A percentile compares a stretch with the other conserved stretches of the same genome.
Conservation (phyloP, 2,113 vertebrate species). For the Lepus timidus region DNA sequence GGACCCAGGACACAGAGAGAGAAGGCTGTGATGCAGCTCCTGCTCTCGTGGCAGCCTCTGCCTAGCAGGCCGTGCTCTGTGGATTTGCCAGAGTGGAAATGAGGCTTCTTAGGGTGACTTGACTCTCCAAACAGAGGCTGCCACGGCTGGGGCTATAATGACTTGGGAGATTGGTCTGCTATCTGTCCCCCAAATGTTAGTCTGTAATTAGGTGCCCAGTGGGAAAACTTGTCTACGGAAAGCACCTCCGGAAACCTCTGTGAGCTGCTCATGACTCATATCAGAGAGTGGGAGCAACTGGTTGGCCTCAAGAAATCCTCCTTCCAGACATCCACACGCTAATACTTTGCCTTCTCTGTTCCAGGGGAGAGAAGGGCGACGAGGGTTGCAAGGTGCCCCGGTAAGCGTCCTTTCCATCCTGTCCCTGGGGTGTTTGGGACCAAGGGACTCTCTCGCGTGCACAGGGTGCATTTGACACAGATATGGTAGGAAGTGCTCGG, state of each 20-base stretch:
- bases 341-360: slow-evolving; percentile 41
- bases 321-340: neutral
- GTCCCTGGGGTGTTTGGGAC: neutral
- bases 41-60: neutral
- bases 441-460: neutral
- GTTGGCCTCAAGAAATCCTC: neutral
- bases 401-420: slow-evolving; percentile 47
- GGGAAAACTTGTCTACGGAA: neutral
- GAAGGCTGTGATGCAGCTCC: neutral
- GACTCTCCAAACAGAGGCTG: neutral
- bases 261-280: neutral
- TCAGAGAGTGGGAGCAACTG: neutral
- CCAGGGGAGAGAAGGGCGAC: slow-evolving; percentile 77
- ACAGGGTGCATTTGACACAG: neutral
- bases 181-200: slow-evolving; percentile 52
- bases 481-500: neutral
- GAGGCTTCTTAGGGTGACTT: neutral
- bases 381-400: slow-evolving; percentile 63
- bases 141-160: neutral
- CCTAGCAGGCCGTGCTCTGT: neutral
- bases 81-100: neutral
- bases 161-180: slow-evolving; percentile 31
- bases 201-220: slow-evolving; percentile 9
- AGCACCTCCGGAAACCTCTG: neutral
- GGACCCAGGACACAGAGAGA: neutral